These are phyloP conservation scores for Erythrocercus mccallii DNA, from an alignment of 2,113 vertebrate species.

Conservation along the genomic window DNA sequence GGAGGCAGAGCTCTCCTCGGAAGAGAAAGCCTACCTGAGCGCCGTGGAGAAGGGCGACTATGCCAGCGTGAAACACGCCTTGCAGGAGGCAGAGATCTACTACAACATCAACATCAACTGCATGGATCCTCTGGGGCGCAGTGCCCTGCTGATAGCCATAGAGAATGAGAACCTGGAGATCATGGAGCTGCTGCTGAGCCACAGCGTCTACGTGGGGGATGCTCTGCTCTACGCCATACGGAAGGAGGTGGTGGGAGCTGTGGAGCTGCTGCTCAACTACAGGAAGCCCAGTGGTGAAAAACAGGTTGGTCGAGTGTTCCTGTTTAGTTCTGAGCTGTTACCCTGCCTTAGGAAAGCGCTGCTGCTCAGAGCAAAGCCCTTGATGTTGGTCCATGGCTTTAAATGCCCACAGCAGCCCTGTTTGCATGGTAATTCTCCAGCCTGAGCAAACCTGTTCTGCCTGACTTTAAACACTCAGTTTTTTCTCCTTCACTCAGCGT, in stretches of 20 bases:
- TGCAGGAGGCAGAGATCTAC: slow-evolving; percentile 95
- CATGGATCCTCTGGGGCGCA: slow-evolving; percentile 95
- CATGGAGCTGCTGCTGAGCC: slow-evolving; percentile 93
- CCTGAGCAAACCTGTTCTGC: background rate
- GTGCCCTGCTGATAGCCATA: slow-evolving; percentile 95
- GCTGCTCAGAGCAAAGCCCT: background rate
- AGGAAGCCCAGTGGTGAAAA: slow-evolving; percentile 89
- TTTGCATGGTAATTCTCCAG: background rate
- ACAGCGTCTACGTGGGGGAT: slow-evolving; percentile 90
- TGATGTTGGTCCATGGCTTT: background rate
- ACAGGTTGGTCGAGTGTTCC: slow-evolving; percentile 72
- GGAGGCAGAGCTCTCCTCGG: slow-evolving; percentile 89
- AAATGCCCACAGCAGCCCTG: background rate
- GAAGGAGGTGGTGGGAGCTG: slow-evolving; percentile 97
- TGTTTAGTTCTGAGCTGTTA: background rate
- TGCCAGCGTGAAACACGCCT: slow-evolving; percentile 89
- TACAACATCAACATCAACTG: slow-evolving; percentile 99
- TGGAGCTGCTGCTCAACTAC: slow-evolving; percentile 94
- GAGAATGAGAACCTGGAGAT: slow-evolving; percentile 98
- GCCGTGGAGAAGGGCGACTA: slow-evolving; percentile 98
- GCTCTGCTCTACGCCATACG: slow-evolving; percentile 95
- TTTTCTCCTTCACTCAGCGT: background rate
- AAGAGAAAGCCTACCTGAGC: slow-evolving; percentile 92
- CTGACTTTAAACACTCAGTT: background rate
- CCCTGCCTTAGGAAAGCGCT: background rate